These are phyloP conservation scores for Sebastes matsubarae DNA, from an alignment of 2,797 vertebrate genomes.

Conservation along the genomic window DNA sequence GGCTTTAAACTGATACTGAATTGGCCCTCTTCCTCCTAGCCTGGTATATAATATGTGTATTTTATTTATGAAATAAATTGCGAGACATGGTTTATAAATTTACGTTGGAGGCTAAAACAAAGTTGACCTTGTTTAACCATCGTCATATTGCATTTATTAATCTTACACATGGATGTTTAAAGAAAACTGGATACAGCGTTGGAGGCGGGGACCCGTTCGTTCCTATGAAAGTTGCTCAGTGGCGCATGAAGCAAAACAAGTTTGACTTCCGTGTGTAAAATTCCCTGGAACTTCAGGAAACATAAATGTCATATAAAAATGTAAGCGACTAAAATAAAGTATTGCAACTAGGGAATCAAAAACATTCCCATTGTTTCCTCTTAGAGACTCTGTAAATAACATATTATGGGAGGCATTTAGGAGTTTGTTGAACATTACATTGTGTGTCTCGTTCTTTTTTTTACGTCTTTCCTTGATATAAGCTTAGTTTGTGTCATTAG, in stretches of 20 bases:
- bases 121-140: not conserved
- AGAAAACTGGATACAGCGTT: no score
- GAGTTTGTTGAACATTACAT: not conserved
- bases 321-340: not conserved
- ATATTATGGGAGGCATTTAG: not conserved
- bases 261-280: no score
- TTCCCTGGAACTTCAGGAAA: not conserved
- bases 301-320: not conserved
- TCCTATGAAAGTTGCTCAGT: no score
- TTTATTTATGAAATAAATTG: no score
- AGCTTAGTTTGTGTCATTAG: not conserved
- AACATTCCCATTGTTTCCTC: not conserved
- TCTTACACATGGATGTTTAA: no score
- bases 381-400: not conserved
- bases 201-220: no score
- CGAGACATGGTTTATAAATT: not conserved
- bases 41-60: not conserved
- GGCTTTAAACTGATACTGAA: not conserved
- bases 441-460: not conserved
- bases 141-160: not conserved
- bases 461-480: not conserved
- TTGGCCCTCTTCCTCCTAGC: not conserved
- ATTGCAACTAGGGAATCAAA: not conserved
- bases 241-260: no score
- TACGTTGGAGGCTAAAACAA: not conserved